Base-by-base conservation (phyloP, 1,140 invertebrate genomes). In the Lineus longissimus region DNA sequence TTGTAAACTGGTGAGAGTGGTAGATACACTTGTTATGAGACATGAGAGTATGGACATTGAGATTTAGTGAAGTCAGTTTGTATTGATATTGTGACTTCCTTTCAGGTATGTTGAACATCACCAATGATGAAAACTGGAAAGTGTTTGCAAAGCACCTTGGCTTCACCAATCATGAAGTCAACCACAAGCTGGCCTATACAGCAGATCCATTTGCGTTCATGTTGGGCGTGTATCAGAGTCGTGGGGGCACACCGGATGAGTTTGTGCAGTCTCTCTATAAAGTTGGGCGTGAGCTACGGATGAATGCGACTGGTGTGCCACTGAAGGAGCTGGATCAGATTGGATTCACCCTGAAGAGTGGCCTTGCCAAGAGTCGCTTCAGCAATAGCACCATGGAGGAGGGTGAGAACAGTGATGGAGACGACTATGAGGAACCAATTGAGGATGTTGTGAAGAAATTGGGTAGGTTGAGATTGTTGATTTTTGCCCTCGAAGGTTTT, bases 241-340 rank as follows among this genome's bases (percentile, higher is more conserved):
- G 76, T 45, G 73, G 74, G 31, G 76, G 76, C 6, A 77, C 76
- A 9, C 70, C 76, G 2, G 71, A 78, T 29, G 76, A 78, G 60
- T 78, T 78, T 64, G 69, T 78, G 0, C 70, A 75, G 41, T 68
- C 70, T 47, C 57, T 78, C 13, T 77, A 76, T 54, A 64, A 64
- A 17, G 73, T 73, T 9, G 67, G 74, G 51, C 57, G 76, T 31
- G 58, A 72, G 22, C 25, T 75, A 9, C 40, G 60, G 15, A 65
- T 68, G 19, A 59, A 33, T 33, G 58, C 15, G 15, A 61, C 29
- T 47, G 36, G 25, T 22, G 64, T 27, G 7, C 4, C 6, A 19
- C 6, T 4, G 19, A 19, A 27, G 25, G n/a, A 19, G 7, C 19
- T 41, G 22, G 58, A 33, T 9, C 30, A 59, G 58, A 40, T 40